Percentiles rank a stretch among this genome's conserved stretches.
These are phyloP conservation scores for Anticlea derivata DNA, from an alignment of 2,888 invertebrate genomes.

Conservation along the genomic window DNA sequence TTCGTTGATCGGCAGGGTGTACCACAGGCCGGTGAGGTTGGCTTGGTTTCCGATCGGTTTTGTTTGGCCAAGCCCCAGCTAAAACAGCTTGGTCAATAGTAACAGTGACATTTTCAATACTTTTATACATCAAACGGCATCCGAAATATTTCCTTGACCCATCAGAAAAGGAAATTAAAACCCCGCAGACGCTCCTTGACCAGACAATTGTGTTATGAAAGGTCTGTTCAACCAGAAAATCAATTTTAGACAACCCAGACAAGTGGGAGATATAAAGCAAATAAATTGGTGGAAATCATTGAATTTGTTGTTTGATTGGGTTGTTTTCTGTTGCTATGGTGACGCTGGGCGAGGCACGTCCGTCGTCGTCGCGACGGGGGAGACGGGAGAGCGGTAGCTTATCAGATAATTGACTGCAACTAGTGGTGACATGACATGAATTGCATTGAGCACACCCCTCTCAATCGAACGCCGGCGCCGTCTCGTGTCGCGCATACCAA, in stretches of 20 bases:
- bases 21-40: too few species aligned
- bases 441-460: conserved; percentile 41
- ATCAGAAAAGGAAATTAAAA: conserved; percentile 44
- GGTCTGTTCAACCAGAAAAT: conserved; percentile 58
- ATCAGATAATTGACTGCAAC: conserved; percentile 76
- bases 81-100: too few species aligned
- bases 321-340: conserved; percentile 53
- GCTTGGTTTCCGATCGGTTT: too few species aligned
- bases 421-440: conserved; percentile 54
- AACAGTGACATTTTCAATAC: too few species aligned
- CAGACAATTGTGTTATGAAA: conserved; percentile 64
- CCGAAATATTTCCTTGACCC: conserved; percentile 4
- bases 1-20: too few species aligned
- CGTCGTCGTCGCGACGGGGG: conserved; percentile 19
- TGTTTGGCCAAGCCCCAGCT: too few species aligned
- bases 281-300: conserved; percentile 56
- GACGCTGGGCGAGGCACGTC: conserved; percentile 39
- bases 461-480: conserved; percentile 28
- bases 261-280: conserved; percentile 49
- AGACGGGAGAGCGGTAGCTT: conserved; percentile 57
- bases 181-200: conserved; percentile 48
- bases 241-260: conserved; percentile 55
- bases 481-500: conserved; percentile 43
- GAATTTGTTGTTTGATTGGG: conserved; percentile 53
- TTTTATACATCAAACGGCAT: not conserved